Conservation (phyloP, 2,113 vertebrate species). For the Todiramphus chloris region DNA sequence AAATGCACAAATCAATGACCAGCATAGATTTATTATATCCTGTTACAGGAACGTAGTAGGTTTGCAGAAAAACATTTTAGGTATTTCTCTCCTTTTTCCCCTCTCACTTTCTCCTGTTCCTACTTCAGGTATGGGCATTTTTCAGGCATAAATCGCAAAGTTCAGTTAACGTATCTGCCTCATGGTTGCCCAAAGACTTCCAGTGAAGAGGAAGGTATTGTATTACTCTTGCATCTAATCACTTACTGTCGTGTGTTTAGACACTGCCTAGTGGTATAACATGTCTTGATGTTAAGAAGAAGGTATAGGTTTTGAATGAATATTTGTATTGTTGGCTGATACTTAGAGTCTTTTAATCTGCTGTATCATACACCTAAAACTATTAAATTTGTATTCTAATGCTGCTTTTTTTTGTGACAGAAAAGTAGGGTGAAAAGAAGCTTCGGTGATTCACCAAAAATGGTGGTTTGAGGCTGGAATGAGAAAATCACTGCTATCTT, state of each 20-base stretch:
- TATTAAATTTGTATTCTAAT: neutral
- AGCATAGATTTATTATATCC: neutral
- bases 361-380: neutral
- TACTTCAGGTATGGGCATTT: slow-evolving; percentile 89
- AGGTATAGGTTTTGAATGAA: neutral
- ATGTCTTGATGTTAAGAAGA: neutral
- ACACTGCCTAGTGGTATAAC: neutral
- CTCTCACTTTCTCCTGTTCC: neutral
- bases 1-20: neutral
- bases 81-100: neutral
- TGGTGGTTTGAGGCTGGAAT: fast-evolving
- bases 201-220: slow-evolving; percentile 89
- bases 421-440: neutral
- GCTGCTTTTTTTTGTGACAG: neutral
- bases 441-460: neutral
- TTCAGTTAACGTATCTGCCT: slow-evolving; percentile 91
- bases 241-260: neutral
- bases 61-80: neutral
- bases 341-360: neutral
- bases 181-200: slow-evolving; percentile 91
- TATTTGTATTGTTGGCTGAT: neutral
- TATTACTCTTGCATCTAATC: neutral
- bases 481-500: neutral
- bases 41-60: neutral
- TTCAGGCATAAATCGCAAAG: slow-evolving; percentile 93